Evolutionary conservation across 2,888 invertebrate species (phyloP).

Genomic region (Euplagia quadripunctaria): DNA sequence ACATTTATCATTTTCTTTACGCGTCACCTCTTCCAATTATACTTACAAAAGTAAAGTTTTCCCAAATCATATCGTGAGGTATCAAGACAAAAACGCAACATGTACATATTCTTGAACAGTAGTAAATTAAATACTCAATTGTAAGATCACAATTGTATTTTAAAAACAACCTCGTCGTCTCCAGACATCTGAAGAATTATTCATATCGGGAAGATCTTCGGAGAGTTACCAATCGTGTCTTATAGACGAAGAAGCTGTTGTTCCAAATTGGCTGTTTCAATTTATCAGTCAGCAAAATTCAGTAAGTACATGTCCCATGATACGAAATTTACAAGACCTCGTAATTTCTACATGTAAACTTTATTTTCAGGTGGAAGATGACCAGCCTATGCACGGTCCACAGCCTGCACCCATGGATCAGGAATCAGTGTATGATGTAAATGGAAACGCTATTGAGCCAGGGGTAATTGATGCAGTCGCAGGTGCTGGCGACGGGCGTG

Average conservation of each 20-base stretch:
- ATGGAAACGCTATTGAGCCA: slow-evolving; percentile 67
- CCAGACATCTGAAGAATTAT: slow-evolving; percentile 79
- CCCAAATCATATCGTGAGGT: no score
- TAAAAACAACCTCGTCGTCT: slow-evolving; percentile 14
- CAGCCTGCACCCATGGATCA: slow-evolving; percentile 54
- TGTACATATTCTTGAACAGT: no score
- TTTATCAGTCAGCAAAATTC: slow-evolving; percentile 74
- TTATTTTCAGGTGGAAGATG: slow-evolving; percentile 40
- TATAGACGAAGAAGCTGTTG: slow-evolving; percentile 72
- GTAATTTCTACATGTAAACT: no score
- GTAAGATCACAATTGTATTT: background rate
- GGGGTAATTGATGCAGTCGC: slow-evolving; percentile 62
- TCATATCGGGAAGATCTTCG: slow-evolving; percentile 75
- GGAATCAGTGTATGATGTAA: slow-evolving; percentile 63
- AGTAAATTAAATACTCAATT: no score
- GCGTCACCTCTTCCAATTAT: no score
- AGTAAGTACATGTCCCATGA: slow-evolving; percentile 53
- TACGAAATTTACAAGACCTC: no score
- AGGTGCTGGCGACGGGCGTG: slow-evolving; percentile 81
- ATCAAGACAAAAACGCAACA: no score
- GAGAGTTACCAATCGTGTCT: slow-evolving; percentile 72
- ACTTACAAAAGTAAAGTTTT: no score
- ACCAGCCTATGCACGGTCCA: slow-evolving; percentile 37
- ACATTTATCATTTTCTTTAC: no score
- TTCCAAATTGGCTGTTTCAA: slow-evolving; percentile 80